Evolutionary conservation across 2,113 vertebrate genomes (phyloP).

Genomic region (Microtus ochrogaster): DNA sequence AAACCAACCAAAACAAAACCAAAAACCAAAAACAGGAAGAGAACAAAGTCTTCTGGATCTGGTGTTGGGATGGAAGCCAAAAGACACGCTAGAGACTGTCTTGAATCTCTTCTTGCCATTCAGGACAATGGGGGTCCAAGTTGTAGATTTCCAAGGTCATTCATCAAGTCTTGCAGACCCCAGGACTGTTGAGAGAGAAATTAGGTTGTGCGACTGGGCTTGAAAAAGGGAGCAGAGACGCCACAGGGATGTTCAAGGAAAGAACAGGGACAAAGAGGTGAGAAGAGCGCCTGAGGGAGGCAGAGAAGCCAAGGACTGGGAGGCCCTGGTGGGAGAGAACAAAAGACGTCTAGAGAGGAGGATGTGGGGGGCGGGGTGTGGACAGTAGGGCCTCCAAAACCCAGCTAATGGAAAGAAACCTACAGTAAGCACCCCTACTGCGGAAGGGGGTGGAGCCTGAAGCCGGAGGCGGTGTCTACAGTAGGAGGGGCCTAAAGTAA

Average conservation of each 20-base stretch:
- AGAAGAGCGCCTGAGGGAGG: background rate
- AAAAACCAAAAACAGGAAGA: background rate
- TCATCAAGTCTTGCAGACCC: background rate
- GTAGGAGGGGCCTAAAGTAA: background rate
- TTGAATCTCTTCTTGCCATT: background rate
- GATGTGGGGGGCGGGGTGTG: too few species aligned
- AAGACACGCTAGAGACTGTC: background rate
- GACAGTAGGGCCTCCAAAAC: background rate
- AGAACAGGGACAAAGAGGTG: background rate
- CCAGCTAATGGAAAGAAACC: too few species aligned
- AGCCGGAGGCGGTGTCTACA: fast-evolving
- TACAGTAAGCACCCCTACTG: background rate
- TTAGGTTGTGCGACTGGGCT: background rate
- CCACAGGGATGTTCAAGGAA: background rate
- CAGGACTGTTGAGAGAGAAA: background rate
- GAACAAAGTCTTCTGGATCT: background rate
- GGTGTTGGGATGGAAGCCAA: too few species aligned
- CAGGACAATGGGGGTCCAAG: background rate
- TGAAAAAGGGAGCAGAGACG: background rate
- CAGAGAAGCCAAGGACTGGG: background rate
- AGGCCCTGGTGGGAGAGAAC: background rate
- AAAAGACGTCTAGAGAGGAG: background rate
- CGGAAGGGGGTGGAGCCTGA: background rate
- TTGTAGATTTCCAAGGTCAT: background rate
- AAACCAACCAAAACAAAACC: background rate